phyloP scores from a whole-genome alignment of 2,113 vertebrate genomes.

The Muntiacus reevesi region DNA sequence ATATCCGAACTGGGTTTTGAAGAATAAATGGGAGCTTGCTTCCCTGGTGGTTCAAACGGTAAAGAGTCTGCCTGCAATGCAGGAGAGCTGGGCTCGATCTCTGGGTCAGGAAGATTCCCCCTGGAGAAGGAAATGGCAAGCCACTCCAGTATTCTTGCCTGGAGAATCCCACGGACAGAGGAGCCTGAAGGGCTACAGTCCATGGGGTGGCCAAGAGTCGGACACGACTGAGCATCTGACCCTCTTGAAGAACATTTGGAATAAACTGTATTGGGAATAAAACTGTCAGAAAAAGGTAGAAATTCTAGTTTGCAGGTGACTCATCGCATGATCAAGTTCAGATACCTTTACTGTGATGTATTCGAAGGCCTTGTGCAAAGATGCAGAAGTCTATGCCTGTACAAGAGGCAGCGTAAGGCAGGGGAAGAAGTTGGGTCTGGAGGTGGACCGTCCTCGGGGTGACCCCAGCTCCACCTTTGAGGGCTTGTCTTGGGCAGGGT shows the following conservation, averaged over 20 bases:
- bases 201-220: neutral
- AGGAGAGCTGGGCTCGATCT: too few species aligned
- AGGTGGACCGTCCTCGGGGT: rapidly evolving
- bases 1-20: neutral
- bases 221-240: neutral
- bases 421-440: neutral
- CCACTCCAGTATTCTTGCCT: neutral
- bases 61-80: too few species aligned
- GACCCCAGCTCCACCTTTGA: neutral
- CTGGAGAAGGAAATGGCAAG: neutral
- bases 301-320: neutral
- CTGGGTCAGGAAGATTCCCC: too few species aligned
- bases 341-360: neutral
- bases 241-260: neutral
- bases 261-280: neutral
- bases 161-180: neutral
- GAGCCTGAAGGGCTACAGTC: neutral
- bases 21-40: neutral
- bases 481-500: neutral
- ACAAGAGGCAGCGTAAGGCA: neutral
- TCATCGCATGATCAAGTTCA: neutral
- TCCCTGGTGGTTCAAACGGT: too few species aligned
- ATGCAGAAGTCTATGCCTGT: neutral
- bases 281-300: neutral
- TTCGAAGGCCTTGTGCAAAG: neutral